Evolutionary conservation across 2,888 invertebrate species (phyloP).

Genomic region (Reticulitermes lucifugus): DNA sequence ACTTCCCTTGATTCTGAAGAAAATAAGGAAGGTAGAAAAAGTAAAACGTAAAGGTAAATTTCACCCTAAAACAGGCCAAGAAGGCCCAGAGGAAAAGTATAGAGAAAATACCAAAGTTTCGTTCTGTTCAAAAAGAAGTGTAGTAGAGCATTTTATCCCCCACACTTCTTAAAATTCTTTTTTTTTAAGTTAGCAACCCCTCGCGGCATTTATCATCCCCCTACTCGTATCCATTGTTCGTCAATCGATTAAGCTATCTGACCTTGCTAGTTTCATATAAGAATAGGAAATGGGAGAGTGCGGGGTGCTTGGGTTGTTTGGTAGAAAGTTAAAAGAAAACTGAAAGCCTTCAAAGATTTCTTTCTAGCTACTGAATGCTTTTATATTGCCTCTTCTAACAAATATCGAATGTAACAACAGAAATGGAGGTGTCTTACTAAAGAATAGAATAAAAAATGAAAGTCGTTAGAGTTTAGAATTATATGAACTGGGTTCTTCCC

Average conservation of each 20-base stretch:
- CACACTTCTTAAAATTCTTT: conserved; percentile 7
- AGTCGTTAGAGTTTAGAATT: conserved; percentile 16
- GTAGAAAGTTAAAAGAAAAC: neutral
- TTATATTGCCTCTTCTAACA: conserved; percentile 22
- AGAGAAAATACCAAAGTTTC: conserved; percentile 10
- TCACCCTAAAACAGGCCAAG: too few species aligned
- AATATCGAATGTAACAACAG: neutral
- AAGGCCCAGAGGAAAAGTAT: neutral
- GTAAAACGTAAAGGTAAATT: neutral
- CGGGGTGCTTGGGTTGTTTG: neutral
- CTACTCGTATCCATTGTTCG: conserved; percentile 49
- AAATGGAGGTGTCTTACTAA: conserved; percentile 10
- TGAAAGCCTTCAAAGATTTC: conserved; percentile 16
- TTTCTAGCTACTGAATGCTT: conserved; percentile 20
- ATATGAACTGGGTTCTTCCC: neutral
- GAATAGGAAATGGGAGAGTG: too few species aligned
- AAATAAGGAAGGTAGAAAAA: neutral
- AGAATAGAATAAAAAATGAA: conserved; percentile 24
- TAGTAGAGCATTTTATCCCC: conserved; percentile 4
- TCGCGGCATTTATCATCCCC: conserved; percentile 51
- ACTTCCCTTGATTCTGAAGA: neutral
- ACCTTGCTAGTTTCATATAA: conserved; percentile 38
- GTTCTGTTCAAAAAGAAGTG: neutral
- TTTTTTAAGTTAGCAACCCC: conserved; percentile 31
- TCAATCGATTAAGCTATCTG: conserved; percentile 52